Percentiles rank a stretch among this genome's conserved stretches.
phyloP scores from a whole-genome alignment of 2,888 invertebrate species.

The Iselma pallidipennis region DNA sequence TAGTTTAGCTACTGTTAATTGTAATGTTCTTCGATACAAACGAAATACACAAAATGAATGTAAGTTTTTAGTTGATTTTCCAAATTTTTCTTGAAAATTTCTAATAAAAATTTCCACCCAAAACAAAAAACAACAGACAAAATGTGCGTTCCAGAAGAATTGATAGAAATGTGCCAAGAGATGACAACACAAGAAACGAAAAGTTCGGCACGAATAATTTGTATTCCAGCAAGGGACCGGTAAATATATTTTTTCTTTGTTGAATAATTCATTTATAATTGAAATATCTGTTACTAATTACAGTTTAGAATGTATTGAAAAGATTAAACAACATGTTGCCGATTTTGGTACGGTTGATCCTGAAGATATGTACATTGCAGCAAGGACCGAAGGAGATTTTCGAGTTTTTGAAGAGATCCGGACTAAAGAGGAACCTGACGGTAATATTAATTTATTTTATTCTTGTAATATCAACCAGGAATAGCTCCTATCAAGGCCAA shows the following conservation, averaged over 20 bases:
- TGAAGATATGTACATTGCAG: conserved; percentile 85
- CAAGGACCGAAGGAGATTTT: conserved; percentile 73
- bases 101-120: too few relatives aligned
- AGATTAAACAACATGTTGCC: conserved; percentile 75
- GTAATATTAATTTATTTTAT: conserved; percentile 59
- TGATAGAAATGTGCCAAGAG: conserved; percentile 65
- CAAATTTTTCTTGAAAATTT: conserved; percentile 2
- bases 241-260: conserved; percentile 47
- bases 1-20: neutral
- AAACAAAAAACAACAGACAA: conserved; percentile 62
- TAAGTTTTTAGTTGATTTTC: conserved; percentile 18
- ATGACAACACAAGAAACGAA: conserved; percentile 67
- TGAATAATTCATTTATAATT: neutral
- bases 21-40: conserved; percentile 11
- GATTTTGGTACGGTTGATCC: conserved; percentile 84
- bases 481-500: neutral
- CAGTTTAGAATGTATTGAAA: conserved; percentile 75
- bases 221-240: conserved; percentile 75
- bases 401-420: conserved; percentile 77
- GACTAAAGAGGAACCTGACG: conserved; percentile 75
- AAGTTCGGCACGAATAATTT: conserved; percentile 64
- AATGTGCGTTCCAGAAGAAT: conserved; percentile 73
- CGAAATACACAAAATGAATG: conserved; percentile 31
- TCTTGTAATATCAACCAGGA: neutral
- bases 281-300: conserved; percentile 12